A percentile compares a stretch with the other conserved stretches of the same genome.
Evolutionary conservation across 2,113 vertebrate genomes (phyloP).

Genomic region (Forbesichthys papilliferus): DNA sequence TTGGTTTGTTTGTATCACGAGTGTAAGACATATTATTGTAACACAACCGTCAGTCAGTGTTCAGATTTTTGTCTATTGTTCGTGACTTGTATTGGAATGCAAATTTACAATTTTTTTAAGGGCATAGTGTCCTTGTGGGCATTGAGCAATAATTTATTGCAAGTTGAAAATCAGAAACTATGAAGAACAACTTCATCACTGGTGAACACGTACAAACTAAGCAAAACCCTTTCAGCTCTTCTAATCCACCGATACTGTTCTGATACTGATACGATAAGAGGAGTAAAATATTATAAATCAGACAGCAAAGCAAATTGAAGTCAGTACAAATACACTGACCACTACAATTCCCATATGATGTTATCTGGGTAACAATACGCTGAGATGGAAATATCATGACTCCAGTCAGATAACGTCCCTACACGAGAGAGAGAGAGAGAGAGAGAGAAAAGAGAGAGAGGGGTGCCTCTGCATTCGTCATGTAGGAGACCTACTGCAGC

Average conservation of each 20-base stretch:
- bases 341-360: conserved; percentile 43
- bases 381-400: conserved; percentile 32
- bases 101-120: too few relatives aligned
- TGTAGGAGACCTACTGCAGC: conserved; percentile 16
- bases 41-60: too few relatives aligned
- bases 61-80: too few relatives aligned
- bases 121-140: too few relatives aligned
- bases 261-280: neutral
- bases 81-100: too few relatives aligned
- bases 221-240: too few relatives aligned
- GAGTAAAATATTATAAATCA: conserved; percentile 12
- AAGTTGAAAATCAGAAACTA: too few relatives aligned
- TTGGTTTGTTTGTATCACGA: too few relatives aligned
- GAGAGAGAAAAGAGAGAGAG: conserved; percentile 21
- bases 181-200: too few relatives aligned
- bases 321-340: conserved; percentile 36
- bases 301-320: conserved; percentile 29
- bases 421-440: neutral
- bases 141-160: too few relatives aligned
- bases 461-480: conserved; percentile 36
- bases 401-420: conserved; percentile 31
- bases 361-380: conserved; percentile 32
- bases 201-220: too few relatives aligned
- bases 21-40: too few relatives aligned
- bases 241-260: neutral